Conservation (phyloP, 2,113 vertebrate genomes). For the Coptodon bakossiorum region DNA sequence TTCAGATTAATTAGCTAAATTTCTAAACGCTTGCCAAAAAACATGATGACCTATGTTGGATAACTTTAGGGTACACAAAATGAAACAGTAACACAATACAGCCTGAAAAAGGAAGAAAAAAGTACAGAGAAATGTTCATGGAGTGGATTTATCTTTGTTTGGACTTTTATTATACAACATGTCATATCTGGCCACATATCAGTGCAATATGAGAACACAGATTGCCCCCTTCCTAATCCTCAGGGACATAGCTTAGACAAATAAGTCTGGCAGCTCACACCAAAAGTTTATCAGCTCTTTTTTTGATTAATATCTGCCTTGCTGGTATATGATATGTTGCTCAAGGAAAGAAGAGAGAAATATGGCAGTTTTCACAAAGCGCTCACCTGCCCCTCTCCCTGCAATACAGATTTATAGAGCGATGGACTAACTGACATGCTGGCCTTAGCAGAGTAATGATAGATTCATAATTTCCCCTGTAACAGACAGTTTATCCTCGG, state of each 20-base stretch:
- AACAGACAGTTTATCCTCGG: constrained; percentile 20
- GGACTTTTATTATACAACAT: neutral
- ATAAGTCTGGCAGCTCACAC: constrained; percentile 26
- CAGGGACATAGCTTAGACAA: constrained; percentile 37
- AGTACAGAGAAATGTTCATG: neutral
- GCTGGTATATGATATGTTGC: constrained; percentile 21
- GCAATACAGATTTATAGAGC: constrained; percentile 9
- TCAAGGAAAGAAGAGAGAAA: constrained; percentile 3
- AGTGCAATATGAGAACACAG: neutral
- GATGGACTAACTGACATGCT: constrained; percentile 24
- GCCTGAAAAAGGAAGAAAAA: neutral
- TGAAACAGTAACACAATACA: neutral
- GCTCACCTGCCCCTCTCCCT: neutral
- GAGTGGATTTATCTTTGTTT: neutral
- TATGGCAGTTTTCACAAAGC: neutral
- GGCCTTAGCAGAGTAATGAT: constrained; percentile 29
- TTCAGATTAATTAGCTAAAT: neutral
- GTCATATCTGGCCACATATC: neutral
- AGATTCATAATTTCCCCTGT: constrained; percentile 34
- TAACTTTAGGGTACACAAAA: neutral
- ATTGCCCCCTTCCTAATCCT: neutral
- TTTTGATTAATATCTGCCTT: constrained; percentile 46
- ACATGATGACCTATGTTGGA: neutral
- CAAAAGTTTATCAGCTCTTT: constrained; percentile 20
- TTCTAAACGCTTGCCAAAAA: neutral